Percentiles rank a stretch among this genome's conserved stretches.
Conservation (phyloP, 2,113 vertebrate species). For the Halcyon malimbica region DNA sequence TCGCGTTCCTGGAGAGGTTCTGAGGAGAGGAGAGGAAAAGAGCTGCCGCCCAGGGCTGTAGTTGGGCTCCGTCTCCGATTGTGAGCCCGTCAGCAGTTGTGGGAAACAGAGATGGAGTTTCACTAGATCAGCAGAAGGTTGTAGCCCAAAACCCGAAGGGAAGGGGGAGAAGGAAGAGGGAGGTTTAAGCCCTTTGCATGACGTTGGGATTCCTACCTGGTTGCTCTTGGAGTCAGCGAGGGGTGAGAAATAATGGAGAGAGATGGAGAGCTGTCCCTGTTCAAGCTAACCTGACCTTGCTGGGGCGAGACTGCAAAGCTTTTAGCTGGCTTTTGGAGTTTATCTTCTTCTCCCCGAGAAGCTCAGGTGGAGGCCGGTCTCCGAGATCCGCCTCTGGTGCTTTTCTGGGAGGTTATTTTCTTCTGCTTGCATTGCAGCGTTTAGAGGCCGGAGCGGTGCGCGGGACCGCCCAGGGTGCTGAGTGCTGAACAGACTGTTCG, state of each 20-base stretch:
- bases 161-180: not conserved
- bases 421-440: not conserved
- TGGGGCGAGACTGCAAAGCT: not conserved
- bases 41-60: not conserved
- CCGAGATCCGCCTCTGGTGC: not conserved
- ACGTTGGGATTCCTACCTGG: not conserved
- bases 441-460: not conserved
- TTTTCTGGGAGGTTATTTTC: not conserved
- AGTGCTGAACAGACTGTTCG: not conserved
- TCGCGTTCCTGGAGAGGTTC: fast-evolving
- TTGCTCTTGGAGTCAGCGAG: not conserved
- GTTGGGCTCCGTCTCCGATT: not conserved
- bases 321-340: not conserved
- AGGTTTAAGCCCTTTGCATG: not conserved
- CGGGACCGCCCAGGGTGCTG: not conserved
- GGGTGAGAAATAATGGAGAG: not conserved
- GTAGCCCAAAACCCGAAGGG: not conserved
- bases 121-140: not conserved
- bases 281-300: not conserved
- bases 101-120: not conserved
- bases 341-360: not conserved
- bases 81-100: not conserved
- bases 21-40: not conserved
- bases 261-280: not conserved
- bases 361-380: not conserved